Conservation (phyloP, 1,140 invertebrate species). For the Babylonia areolata region DNA sequence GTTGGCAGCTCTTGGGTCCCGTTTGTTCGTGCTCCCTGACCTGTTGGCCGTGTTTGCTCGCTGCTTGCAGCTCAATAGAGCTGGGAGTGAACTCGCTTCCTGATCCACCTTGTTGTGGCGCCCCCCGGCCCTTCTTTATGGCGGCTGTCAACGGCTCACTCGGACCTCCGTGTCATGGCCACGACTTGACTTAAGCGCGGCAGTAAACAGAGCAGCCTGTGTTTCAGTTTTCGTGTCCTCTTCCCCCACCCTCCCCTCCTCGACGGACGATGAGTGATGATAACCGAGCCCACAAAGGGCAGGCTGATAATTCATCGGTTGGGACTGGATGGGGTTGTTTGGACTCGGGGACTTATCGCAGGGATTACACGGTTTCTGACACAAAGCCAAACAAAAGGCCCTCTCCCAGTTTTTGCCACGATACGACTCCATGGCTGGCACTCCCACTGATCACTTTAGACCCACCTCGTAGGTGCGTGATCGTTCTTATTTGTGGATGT, state of each 20-base stretch:
- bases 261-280: background rate
- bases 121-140: background rate
- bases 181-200: background rate
- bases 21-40: background rate
- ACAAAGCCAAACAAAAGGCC: constrained; percentile 6
- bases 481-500: background rate
- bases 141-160: background rate
- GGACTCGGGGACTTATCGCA: background rate
- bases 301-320: background rate
- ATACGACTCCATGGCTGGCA: background rate
- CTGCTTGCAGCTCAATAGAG: background rate
- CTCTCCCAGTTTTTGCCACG: background rate
- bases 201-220: background rate
- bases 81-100: background rate
- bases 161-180: too few relatives aligned
- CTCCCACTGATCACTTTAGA: background rate
- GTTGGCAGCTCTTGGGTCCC: background rate
- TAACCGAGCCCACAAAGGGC: background rate
- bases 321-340: background rate
- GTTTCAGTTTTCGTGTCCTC: background rate
- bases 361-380: background rate
- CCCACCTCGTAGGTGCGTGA: too few relatives aligned
- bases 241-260: too few relatives aligned
- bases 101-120: background rate
- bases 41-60: background rate